phyloP scores from a whole-genome alignment of 2,113 vertebrate species.

The Caretta caretta region DNA sequence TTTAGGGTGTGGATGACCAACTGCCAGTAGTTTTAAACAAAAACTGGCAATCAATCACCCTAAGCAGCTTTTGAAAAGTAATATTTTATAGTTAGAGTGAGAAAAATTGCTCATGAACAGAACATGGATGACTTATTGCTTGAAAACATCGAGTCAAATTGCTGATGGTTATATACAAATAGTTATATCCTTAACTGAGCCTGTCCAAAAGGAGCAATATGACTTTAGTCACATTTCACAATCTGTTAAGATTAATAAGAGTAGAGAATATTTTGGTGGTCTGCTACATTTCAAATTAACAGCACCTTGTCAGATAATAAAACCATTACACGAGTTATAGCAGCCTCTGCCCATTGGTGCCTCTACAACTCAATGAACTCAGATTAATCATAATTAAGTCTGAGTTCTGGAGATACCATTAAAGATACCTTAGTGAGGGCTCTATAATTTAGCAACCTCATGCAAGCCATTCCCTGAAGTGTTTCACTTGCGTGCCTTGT shows the following conservation, averaged over 20 bases:
- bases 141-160: background rate
- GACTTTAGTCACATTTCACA: background rate
- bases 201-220: background rate
- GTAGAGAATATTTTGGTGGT: background rate
- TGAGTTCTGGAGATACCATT: background rate
- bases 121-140: fast-evolving
- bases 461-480: too few species aligned
- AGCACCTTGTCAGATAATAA: background rate
- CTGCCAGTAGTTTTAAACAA: background rate
- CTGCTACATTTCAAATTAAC: background rate
- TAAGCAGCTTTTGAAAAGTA: background rate
- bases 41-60: background rate
- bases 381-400: background rate
- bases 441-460: background rate
- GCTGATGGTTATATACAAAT: background rate
- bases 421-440: background rate
- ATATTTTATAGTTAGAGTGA: background rate
- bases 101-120: background rate
- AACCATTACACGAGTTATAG: background rate
- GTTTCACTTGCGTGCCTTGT: background rate
- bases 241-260: background rate
- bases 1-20: background rate
- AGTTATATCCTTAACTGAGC: background rate
- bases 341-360: background rate
- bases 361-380: background rate